Base-by-base conservation (phyloP, 2,888 invertebrate genomes). In the Dermolepida albohirtum region DNA sequence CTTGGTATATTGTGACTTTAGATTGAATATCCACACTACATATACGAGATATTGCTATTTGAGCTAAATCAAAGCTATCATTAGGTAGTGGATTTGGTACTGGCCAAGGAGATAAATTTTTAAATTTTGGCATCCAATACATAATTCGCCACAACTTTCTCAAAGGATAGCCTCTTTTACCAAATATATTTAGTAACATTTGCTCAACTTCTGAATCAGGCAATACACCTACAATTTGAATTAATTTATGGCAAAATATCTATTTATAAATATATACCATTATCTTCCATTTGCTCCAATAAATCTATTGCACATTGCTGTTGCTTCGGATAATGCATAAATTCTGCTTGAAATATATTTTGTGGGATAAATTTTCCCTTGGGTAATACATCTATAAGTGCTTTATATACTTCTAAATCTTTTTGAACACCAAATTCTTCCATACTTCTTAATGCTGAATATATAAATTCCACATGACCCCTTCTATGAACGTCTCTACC, bases 71-170 rank as follows among this genome's bases (percentile, higher is more conserved):
- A 11, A 92, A 82, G 0, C 89, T 86, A 77, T 95, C 93, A 72
- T 87, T 85, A 0, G 97, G 96, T n/a, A 94, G 80, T 0, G 90
- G 88, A 57, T 89, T 87, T 0, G 95, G 96, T 64, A 94, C 81
- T 4, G 88, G 88, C 92, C 94, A 97, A 0, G 97, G 97, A 65
- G 93, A 94, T 0, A 92, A 82, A 79, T 97, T 91, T 79, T 91
- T 94, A 79, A 99, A 95, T 82, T 98, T 99, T 0, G 98, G 97
- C 91, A 93, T 91, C 94, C 93, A 94, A 77, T 94, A 94, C 89
- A 92, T 88, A 91, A 94, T 92, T 10, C 92, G 85, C 91, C 92
- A 91, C 77, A 87, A 92, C 77, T 92, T 93, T 65, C 92, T 85
- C 5, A 92, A 79, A 0, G 93, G 92, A 78, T 88, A 87, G 0